phyloP scores from a whole-genome alignment of 2,888 invertebrate species.

The Amorpha juglandis region DNA sequence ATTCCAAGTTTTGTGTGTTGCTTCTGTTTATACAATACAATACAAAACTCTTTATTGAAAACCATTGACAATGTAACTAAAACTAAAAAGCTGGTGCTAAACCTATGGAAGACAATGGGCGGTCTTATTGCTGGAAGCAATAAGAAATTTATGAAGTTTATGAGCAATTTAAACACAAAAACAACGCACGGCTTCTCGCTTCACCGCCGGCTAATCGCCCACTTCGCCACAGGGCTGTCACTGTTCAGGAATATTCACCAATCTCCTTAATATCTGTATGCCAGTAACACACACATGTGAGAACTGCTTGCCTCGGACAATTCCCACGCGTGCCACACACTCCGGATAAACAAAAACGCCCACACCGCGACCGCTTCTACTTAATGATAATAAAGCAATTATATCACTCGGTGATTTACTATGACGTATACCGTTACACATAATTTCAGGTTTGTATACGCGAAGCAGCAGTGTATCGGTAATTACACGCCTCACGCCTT shows the following conservation, averaged over 20 bases:
- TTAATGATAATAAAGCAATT: slow-evolving; percentile 68
- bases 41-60: too few species aligned
- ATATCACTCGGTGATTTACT: slow-evolving; percentile 38
- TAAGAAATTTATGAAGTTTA: too few species aligned
- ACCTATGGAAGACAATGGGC: too few species aligned
- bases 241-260: neutral
- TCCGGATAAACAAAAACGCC: slow-evolving; percentile 68
- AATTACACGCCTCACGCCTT: neutral
- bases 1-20: too few species aligned
- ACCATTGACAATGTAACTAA: too few species aligned
- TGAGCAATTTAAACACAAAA: too few species aligned
- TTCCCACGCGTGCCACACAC: slow-evolving; percentile 72
- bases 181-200: too few species aligned
- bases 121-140: too few species aligned
- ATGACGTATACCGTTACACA: slow-evolving; percentile 25
- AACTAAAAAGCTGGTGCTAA: too few species aligned
- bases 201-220: too few species aligned
- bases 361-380: slow-evolving; percentile 49
- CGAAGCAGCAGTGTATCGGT: neutral
- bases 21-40: too few species aligned
- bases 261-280: neutral
- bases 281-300: slow-evolving; percentile 48
- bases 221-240: too few species aligned
- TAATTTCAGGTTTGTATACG: neutral
- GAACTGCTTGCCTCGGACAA: slow-evolving; percentile 53